A percentile compares a stretch with the other conserved stretches of the same genome.
Conservation (phyloP, 2,888 invertebrate genomes). For the Parnassius apollo region DNA sequence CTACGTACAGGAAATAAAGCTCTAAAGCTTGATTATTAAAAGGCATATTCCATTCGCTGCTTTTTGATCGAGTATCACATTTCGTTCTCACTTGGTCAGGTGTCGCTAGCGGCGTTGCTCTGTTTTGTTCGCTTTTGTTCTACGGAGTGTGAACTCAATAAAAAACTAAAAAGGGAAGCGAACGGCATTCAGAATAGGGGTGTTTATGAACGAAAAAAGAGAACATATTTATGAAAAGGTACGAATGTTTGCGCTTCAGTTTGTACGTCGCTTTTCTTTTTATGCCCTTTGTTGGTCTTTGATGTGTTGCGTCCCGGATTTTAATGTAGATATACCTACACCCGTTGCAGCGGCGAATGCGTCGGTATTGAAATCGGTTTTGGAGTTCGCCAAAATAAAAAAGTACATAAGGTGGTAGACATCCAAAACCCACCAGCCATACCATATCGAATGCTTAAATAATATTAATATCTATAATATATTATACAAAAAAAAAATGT, state of each 20-base stretch:
- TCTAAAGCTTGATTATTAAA: conserved; percentile 21
- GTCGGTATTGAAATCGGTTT: conserved; percentile 15
- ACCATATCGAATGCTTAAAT: conserved; percentile 13
- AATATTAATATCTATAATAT: conserved; percentile 20
- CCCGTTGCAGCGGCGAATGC: conserved; percentile 34
- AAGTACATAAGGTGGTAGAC: not conserved
- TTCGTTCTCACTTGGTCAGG: conserved; percentile 78
- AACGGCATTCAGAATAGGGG: conserved; percentile 57
- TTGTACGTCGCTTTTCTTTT: conserved; percentile 37
- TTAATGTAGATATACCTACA: conserved; percentile 13
- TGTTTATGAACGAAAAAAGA: conserved; percentile 45
- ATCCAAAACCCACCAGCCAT: conserved; percentile 5
- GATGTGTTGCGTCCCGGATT: conserved; percentile 30
- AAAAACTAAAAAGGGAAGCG: conserved; percentile 65
- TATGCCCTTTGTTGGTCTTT: conserved; percentile 32
- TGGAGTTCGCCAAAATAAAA: conserved; percentile 4
- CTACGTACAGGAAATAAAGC: conserved; percentile 4
- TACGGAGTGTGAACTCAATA: conserved; percentile 73
- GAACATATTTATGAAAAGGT: conserved; percentile 33
- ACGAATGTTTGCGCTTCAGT: conserved; percentile 41
- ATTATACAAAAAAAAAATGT: conserved; percentile 15
- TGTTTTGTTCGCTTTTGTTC: conserved; percentile 75
- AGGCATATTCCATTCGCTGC: conserved; percentile 33
- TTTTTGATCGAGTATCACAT: conserved; percentile 57
- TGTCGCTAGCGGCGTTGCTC: conserved; percentile 73